Evolutionary conservation across 2,888 invertebrate species (phyloP).

Genomic region (Hydraecia micacea): DNA sequence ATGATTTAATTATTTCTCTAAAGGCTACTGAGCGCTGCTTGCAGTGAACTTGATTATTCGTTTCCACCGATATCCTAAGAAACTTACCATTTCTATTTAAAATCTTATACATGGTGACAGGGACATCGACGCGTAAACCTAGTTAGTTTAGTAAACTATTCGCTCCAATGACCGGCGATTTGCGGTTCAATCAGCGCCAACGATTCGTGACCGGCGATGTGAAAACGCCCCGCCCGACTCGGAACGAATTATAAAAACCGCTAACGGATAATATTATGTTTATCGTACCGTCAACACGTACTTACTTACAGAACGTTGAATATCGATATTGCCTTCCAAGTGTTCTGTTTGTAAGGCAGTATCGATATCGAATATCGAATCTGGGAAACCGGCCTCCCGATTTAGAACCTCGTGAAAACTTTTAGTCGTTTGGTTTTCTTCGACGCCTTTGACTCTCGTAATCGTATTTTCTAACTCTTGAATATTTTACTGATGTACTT

Average conservation of each 20-base stretch:
- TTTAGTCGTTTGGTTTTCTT: background rate
- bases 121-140: background rate
- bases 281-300: conserved; percentile 40
- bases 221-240: conserved; percentile 35
- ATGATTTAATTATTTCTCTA: background rate
- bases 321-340: conserved; percentile 7
- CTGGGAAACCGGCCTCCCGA: too few relatives aligned
- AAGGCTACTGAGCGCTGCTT: background rate
- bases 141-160: conserved; percentile 47
- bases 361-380: background rate
- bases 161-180: conserved; percentile 46
- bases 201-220: conserved; percentile 46
- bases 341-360: background rate
- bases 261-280: conserved; percentile 35
- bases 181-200: conserved; percentile 57
- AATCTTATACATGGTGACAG: conserved; percentile 5
- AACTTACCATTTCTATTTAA: background rate
- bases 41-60: background rate
- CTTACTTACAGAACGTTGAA: conserved; percentile 18
- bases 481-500: background rate
- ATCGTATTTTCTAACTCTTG: too few relatives aligned
- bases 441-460: too few relatives aligned
- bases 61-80: background rate
- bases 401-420: background rate
- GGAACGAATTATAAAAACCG: conserved; percentile 46